These are phyloP conservation scores for Hyperopisus bebe DNA, from an alignment of 2,113 vertebrate species.

Conservation along the genomic window DNA sequence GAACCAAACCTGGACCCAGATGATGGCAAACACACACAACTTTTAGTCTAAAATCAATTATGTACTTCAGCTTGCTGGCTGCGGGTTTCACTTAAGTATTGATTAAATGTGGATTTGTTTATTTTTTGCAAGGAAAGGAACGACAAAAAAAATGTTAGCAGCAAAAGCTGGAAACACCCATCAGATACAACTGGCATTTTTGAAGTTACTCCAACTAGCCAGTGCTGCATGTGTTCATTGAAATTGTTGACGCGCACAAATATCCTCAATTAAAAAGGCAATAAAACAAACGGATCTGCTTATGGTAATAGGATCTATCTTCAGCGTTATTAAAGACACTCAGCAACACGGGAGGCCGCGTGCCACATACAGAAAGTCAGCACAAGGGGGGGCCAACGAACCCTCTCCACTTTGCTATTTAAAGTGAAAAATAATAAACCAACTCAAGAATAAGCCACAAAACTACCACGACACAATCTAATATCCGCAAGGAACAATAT, in stretches of 20 bases:
- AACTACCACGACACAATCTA: neutral
- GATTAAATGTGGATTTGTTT: neutral
- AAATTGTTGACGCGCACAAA: neutral
- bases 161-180: neutral
- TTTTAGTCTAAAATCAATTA: neutral
- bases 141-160: neutral
- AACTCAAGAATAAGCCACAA: neutral
- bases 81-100: neutral
- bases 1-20: constrained; percentile 81
- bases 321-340: neutral
- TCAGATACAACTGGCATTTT: neutral
- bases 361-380: neutral
- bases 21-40: neutral
- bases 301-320: neutral
- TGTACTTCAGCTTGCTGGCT: neutral
- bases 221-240: neutral
- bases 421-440: neutral
- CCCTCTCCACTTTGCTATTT: neutral
- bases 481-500: neutral
- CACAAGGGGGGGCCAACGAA: constrained; percentile 20
- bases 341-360: neutral
- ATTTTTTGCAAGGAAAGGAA: neutral
- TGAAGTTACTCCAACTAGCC: neutral
- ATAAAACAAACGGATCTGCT: neutral
- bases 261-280: neutral